Evolutionary conservation across 2,113 vertebrate species (phyloP), one percentile per base, ranked within the genome.

Genomic region (Microcebus tavaratra): DNA sequence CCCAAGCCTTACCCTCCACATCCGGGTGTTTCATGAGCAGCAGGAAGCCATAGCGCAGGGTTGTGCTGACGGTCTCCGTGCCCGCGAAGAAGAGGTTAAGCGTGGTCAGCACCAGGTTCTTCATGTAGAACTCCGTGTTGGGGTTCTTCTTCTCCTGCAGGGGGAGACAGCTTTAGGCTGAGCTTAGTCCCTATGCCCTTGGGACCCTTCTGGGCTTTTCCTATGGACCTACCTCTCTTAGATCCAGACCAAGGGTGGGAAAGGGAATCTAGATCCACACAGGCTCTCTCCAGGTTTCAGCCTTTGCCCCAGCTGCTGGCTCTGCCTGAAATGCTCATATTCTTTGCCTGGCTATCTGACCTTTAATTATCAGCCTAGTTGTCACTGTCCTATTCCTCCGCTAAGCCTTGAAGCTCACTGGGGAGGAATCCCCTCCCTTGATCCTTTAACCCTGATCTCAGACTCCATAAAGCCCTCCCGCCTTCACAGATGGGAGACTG

Each of bases 41-140:
- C 86, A 97, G 97, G 45, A 99, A 97, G 23, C 97, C 98, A 12
- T 98, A 99, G 97, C 98, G 98, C 65, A 99, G 72, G 23, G 99
- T 99, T 0, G 98, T 98, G 97, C 99, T 99, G 95, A 98, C 98
- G 0, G 99, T 99, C 94, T 99, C 99, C 0, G 99, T 99, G 88
- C 99, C 99, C 7, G 98, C 99, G 81, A 98, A 6, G 94, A 99
- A 99, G 85, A 99, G 95, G 96, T 98, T 98, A 21, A 99, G 10
- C 2, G 99, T 94, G 1, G 98, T 99, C 23, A 97, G 23, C 6
- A 98, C 76, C 97, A 99, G 34, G 97, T 99, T 99, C 1, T 98
- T 98, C 90, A 97, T 17, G 65, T 73, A 45, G 97, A 99, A 99
- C 97, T 99, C 99, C 0, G 98, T 98, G 48, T 96, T 82, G 23